These are phyloP conservation scores for Premnoplex brunnescens DNA, from an alignment of 2,797 vertebrate genomes.

Conservation along the genomic window DNA sequence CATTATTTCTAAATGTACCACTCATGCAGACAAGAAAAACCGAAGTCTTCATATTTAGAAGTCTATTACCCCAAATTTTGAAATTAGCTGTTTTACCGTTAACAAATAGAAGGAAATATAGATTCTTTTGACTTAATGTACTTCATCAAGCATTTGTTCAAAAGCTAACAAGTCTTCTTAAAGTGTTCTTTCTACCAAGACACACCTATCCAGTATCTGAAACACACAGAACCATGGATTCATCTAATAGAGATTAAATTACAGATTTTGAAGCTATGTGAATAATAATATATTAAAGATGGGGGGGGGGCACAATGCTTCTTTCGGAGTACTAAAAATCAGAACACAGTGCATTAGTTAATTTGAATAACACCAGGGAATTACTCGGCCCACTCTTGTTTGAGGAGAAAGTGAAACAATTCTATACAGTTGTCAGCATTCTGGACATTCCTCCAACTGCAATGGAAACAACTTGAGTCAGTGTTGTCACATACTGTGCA, in stretches of 20 bases:
- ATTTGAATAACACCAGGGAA: not conserved
- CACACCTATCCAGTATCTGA: not conserved
- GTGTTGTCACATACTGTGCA: not conserved
- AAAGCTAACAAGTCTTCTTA: not conserved
- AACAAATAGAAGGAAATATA: not conserved
- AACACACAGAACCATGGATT: not conserved
- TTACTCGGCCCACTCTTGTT: not conserved
- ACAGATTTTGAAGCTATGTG: not conserved
- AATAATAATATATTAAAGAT: not conserved
- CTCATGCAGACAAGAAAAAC: not conserved
- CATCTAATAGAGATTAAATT: not conserved
- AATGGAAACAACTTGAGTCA: not conserved
- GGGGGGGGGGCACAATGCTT: accelerated
- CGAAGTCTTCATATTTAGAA: not conserved
- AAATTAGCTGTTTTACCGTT: not conserved
- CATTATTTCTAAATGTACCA: not conserved
- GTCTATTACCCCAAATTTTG: not conserved
- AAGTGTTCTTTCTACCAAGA: not conserved
- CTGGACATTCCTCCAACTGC: not conserved
- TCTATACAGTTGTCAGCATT: not conserved
- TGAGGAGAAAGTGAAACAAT: not conserved
- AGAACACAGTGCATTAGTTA: not conserved
- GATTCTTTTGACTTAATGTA: not conserved
- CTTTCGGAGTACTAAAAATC: not conserved
- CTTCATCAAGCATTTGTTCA: not conserved